Base-by-base conservation (phyloP, 2,797 vertebrate genomes). In the Malurus splendens region DNA sequence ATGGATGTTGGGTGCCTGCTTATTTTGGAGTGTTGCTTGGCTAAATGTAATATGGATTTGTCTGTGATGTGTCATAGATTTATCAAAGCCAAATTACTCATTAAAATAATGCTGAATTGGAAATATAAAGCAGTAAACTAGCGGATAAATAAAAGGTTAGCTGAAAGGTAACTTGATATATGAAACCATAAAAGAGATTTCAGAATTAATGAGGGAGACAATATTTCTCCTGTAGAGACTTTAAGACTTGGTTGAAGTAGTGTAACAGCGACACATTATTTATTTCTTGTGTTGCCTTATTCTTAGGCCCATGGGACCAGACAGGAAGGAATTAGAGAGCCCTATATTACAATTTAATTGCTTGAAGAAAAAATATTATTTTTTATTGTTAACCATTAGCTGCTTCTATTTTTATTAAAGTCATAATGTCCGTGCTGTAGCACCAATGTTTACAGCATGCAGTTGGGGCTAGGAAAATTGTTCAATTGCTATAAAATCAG, bases 311-410 rank as follows among this genome's bases (percentile, higher is more conserved):
- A 0, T 70, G 96, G 97, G 96, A 96, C 87, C 90, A 94, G 94
- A 92, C 96, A 97, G 97, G 97, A 97, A 97, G 95, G 97, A 96
- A 95, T 97, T 97, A 97, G 96, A 91, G 95, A 93, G 92, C 92
- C 93, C 95, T 94, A 93, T 96, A 96, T 97, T 97, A 96, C 96
- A 95, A 94, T 95, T 95, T 97, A 97, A 97, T 96, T 97, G 95
- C 96, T 97, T 92, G 94, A 96, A 97, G 97, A 94, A 96, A 97
- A 97, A 97, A 97, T 97, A 96, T 96, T 96, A 96, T 97, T 96
- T 96, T 95, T 97, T 96, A 96, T 97, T 96, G 94, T 97, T 94
- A 96, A 60, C 95, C 94, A 92, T 97, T 96, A 96, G 90, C 92
- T 94, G 96, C 94, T 96, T 93, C 95, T 94, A 86, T 80, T 95